These are phyloP conservation scores for Ceratina japonica DNA, from an alignment of 1,140 invertebrate species.

Conservation along the genomic window DNA sequence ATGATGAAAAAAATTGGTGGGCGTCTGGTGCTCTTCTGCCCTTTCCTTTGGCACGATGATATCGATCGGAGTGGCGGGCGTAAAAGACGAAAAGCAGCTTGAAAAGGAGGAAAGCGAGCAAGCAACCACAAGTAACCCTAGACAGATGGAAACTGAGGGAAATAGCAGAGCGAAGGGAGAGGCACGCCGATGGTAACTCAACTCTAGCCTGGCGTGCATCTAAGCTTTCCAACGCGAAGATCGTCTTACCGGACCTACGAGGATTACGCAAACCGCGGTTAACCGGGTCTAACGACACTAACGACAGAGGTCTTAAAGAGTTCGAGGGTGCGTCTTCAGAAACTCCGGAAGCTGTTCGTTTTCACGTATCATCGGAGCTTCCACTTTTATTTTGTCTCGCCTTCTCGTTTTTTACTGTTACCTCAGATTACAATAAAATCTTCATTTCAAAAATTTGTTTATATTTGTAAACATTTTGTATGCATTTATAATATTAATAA, in stretches of 20 bases:
- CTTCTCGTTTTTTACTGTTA: too few species aligned
- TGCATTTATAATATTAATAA: too few species aligned
- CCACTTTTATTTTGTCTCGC: too few species aligned
- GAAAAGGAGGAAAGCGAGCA: constrained; percentile 20
- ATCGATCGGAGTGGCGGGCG: constrained; percentile 49
- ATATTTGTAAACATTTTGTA: too few species aligned
- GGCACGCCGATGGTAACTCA: constrained; percentile 48
- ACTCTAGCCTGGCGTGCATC: constrained; percentile 49
- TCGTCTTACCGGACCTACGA: constrained; percentile 56
- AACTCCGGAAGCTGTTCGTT: neutral
- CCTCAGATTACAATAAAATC: too few species aligned
- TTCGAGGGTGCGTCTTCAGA: neutral
- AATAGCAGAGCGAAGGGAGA: constrained; percentile 17
- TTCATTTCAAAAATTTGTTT: too few species aligned
- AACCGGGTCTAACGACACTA: constrained; percentile 32
- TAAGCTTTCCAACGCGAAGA: constrained; percentile 57
- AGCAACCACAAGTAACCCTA: constrained; percentile 35
- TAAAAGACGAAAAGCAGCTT: constrained; percentile 48
- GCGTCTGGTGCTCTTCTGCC: neutral
- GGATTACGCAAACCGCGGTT: constrained; percentile 48
- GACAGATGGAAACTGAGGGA: constrained; percentile 31
- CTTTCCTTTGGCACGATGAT: constrained; percentile 23
- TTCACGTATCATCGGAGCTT: too few species aligned
- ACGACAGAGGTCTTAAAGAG: neutral
- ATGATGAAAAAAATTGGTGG: too few species aligned